These are phyloP conservation scores for Heliocidaris erythrogramma DNA, from an alignment of 35 echinoderm and acorn worm species.

Conservation along the genomic window DNA sequence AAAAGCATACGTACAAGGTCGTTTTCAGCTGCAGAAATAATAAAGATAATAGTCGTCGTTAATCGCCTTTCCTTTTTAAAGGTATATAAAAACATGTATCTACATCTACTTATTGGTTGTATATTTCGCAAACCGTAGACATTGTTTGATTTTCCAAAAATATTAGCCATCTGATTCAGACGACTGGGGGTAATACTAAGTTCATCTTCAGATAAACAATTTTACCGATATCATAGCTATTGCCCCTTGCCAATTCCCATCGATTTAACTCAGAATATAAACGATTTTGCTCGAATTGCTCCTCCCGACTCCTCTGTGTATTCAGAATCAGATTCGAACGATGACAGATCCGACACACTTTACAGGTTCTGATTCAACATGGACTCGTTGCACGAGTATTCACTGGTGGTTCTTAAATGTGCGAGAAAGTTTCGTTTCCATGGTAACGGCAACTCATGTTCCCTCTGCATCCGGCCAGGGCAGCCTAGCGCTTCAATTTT, in stretches of 20 bases:
- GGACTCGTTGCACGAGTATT: background rate
- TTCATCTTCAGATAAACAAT: background rate
- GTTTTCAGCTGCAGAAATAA: too few species aligned
- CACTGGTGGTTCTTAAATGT: background rate
- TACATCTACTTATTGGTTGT: too few species aligned
- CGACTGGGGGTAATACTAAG: background rate
- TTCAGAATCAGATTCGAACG: background rate
- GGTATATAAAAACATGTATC: too few species aligned
- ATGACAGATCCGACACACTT: slow-evolving; percentile 34
- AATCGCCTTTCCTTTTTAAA: too few species aligned
- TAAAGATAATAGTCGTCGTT: too few species aligned
- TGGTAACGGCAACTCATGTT: slow-evolving; percentile 26
- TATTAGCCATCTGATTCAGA: background rate
- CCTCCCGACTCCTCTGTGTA: background rate
- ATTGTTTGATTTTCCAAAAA: too few species aligned
- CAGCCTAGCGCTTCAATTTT: background rate
- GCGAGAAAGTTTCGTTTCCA: slow-evolving; percentile 22
- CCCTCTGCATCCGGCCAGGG: slow-evolving; percentile 23
- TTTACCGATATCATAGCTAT: background rate
- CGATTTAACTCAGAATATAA: background rate
- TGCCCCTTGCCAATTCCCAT: background rate
- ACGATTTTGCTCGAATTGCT: background rate
- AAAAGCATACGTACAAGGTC: background rate
- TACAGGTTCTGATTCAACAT: background rate
- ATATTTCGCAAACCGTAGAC: too few species aligned